A percentile compares a stretch with the other conserved stretches of the same genome.
Evolutionary conservation across 2,888 invertebrate genomes (phyloP).

Genomic region (Eucera pruinosa): DNA sequence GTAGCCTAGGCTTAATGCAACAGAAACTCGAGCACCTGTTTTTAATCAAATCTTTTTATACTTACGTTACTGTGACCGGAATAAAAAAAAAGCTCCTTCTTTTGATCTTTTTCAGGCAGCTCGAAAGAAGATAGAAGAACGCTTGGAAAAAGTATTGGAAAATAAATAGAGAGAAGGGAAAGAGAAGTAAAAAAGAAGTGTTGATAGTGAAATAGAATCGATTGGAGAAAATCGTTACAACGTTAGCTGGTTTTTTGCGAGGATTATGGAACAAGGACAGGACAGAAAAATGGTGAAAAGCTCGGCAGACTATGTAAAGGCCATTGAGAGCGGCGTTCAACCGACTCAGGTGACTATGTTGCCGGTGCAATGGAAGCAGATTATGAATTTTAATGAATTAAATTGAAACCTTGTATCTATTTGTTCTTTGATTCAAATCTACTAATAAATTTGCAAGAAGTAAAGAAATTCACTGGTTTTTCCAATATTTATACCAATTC

Average conservation of each 20-base stretch:
- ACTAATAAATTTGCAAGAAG: background rate
- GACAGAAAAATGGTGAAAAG: constrained; percentile 51
- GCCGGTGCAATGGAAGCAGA: background rate
- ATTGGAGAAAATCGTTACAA: background rate
- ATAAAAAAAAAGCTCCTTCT: background rate
- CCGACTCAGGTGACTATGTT: constrained; percentile 77
- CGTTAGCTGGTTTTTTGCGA: background rate
- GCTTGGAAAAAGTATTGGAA: no score
- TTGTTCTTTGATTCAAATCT: no score
- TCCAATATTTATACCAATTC: no score
- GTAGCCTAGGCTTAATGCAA: background rate
- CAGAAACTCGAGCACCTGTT: background rate
- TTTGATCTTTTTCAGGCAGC: constrained; percentile 15
- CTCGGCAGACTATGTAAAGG: constrained; percentile 78
- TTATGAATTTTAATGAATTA: background rate
- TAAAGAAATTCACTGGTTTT: background rate
- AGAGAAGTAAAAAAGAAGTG: background rate
- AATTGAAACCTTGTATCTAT: background rate
- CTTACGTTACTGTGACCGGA: no score
- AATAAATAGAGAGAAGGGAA: background rate
- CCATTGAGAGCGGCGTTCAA: constrained; percentile 78
- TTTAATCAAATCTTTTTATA: background rate
- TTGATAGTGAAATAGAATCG: background rate
- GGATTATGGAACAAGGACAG: constrained; percentile 41
- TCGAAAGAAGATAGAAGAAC: background rate